A percentile compares a stretch with the other conserved stretches of the same genome.
Evolutionary conservation across 2,113 vertebrate genomes (phyloP).

Genomic region (Paramisgurnus dabryanus): DNA sequence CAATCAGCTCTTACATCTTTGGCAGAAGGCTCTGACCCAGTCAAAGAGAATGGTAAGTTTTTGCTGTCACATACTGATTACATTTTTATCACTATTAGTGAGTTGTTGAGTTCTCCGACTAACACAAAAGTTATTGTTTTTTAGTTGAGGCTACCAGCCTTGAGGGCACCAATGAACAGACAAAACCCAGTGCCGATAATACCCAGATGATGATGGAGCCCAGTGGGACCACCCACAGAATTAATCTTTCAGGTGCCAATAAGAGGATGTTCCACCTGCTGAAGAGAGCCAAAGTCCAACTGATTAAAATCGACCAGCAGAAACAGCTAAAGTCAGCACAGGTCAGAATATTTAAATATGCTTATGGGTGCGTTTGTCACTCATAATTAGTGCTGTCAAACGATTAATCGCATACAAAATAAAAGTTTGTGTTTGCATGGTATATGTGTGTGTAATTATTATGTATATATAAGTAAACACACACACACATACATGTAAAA

Average conservation of each 20-base stretch:
- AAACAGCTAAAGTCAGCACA: slow-evolving; percentile 79
- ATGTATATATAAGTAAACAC: too few species aligned
- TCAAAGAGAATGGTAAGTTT: slow-evolving; percentile 24
- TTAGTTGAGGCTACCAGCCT: slow-evolving; percentile 19
- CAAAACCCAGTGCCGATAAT: neutral
- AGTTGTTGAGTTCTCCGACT: slow-evolving; percentile 1
- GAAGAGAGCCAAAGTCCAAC: slow-evolving; percentile 88
- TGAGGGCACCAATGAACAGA: slow-evolving; percentile 1
- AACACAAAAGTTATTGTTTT: neutral
- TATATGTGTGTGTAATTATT: too few species aligned
- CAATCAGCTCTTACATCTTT: neutral
- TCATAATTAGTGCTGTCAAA: neutral
- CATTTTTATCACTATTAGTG: neutral
- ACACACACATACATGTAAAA: too few species aligned
- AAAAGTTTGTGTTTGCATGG: too few species aligned
- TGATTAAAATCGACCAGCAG: slow-evolving; percentile 92
- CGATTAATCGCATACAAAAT: too few species aligned
- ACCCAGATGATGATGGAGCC: slow-evolving; percentile 47
- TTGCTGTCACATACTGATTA: neutral
- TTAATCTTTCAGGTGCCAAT: slow-evolving; percentile 82
- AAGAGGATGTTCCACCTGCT: slow-evolving; percentile 87
- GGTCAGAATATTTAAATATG: slow-evolving; percentile 55
- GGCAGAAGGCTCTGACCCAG: neutral
- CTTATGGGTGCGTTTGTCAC: neutral
- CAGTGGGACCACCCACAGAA: slow-evolving; percentile 58